Percentiles rank a stretch among this genome's conserved stretches.
Evolutionary conservation across 2,113 vertebrate genomes (phyloP).

Genomic region (Microcebus murinus): DNA sequence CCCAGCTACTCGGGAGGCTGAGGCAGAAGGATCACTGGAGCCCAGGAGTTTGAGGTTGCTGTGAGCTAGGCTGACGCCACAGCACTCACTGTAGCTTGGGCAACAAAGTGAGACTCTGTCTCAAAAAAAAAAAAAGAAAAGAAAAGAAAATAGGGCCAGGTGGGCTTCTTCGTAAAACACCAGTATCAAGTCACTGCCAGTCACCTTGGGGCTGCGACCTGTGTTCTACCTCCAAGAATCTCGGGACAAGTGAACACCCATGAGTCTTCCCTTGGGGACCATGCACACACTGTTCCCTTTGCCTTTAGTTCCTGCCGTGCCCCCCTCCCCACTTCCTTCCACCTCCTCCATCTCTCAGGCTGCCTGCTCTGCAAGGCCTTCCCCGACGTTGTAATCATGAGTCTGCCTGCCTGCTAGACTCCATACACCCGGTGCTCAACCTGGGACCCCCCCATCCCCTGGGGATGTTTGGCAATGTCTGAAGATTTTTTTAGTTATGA

Average conservation of each 20-base stretch:
- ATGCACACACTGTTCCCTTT: neutral
- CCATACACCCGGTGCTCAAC: neutral
- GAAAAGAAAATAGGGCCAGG: neutral
- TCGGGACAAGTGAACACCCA: neutral
- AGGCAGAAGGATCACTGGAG: too few species aligned
- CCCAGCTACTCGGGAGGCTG: too few species aligned
- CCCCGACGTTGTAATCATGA: neutral
- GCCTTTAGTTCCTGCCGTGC: neutral
- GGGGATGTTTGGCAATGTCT: neutral
- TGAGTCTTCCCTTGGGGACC: neutral
- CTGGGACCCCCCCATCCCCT: neutral
- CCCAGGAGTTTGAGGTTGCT: too few species aligned
- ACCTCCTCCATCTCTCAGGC: neutral
- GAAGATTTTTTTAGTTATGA: neutral
- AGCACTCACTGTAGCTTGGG: too few species aligned
- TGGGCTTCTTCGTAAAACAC: neutral
- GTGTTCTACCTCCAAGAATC: neutral
- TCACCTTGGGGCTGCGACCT: neutral
- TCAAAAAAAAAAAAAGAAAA: too few species aligned
- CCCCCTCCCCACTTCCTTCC: too few species aligned
- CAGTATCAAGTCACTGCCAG: neutral
- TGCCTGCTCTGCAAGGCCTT: neutral
- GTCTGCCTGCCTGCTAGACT: neutral
- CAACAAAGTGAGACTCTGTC: too few species aligned
- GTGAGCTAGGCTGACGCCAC: too few species aligned